Percentiles rank a stretch among this genome's conserved stretches.
phyloP scores from a whole-genome alignment of 2,113 vertebrate genomes.

The Rhizomys pruinosus region DNA sequence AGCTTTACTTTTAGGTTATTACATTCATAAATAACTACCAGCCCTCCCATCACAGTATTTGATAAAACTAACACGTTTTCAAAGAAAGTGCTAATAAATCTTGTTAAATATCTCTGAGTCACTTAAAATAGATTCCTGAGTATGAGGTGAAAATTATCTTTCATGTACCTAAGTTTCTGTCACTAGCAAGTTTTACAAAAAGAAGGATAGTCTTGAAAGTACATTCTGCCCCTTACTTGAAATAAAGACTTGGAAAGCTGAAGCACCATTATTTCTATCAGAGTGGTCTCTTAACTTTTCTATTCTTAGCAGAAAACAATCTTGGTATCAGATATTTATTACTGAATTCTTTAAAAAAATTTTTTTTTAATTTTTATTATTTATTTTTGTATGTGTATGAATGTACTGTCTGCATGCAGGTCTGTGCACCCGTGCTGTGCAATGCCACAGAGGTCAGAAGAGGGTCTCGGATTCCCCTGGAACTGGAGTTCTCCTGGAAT shows the following conservation, averaged over 20 bases:
- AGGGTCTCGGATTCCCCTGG: no score
- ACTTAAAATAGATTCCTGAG: slow-evolving; percentile 51
- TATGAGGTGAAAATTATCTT: slow-evolving; percentile 57
- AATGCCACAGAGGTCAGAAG: no score
- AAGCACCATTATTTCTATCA: background rate
- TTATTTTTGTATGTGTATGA: no score
- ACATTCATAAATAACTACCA: slow-evolving; percentile 35
- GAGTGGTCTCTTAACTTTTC: background rate
- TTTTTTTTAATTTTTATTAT: no score
- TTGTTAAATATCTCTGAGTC: slow-evolving; percentile 25
- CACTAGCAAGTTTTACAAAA: background rate
- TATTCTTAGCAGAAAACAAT: background rate
- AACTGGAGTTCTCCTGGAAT: no score
- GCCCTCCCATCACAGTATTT: background rate
- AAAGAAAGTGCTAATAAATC: slow-evolving; percentile 17
- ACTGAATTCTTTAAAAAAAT: fast-evolving
- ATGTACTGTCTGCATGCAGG: no score
- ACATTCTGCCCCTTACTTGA: background rate
- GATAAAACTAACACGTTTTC: slow-evolving; percentile 59
- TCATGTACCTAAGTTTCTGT: background rate
- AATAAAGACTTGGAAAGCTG: background rate
- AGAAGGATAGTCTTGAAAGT: background rate
- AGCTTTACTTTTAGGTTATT: slow-evolving; percentile 47
- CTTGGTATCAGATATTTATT: background rate
- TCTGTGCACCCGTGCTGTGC: no score